These are phyloP conservation scores for Pyrrhosoma nymphula DNA, from an alignment of 2,888 invertebrate genomes.

Conservation along the genomic window DNA sequence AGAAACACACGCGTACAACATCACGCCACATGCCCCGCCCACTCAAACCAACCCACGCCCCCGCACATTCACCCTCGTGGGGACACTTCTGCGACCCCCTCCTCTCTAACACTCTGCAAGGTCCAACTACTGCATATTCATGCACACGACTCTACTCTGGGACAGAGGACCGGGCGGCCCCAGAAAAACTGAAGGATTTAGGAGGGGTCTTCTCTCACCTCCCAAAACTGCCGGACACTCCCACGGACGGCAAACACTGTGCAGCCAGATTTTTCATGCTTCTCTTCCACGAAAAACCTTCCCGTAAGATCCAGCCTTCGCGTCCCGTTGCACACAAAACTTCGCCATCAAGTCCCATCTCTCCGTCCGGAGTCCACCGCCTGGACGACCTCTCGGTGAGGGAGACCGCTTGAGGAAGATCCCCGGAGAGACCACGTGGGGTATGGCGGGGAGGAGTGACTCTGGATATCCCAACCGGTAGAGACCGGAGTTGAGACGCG, in stretches of 20 bases:
- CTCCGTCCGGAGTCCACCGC: background rate
- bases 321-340: background rate
- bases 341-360: background rate
- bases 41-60: background rate
- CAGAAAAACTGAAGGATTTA: background rate
- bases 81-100: background rate
- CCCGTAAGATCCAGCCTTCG: background rate
- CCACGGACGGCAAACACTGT: background rate
- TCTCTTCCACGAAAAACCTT: background rate
- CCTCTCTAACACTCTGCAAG: background rate
- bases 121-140: conserved; percentile 56
- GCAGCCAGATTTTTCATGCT: background rate
- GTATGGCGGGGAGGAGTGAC: background rate
- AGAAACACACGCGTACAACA: background rate
- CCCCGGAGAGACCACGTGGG: background rate
- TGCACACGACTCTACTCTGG: conserved; percentile 22
- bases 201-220: background rate
- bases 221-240: background rate
- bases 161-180: background rate
- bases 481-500: background rate
- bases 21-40: background rate
- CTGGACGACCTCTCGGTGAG: background rate
- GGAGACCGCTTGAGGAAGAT: background rate
- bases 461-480: background rate
- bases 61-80: background rate